Base-by-base conservation (phyloP, 2,113 vertebrate species). In the Tragulus kanchil region DNA sequence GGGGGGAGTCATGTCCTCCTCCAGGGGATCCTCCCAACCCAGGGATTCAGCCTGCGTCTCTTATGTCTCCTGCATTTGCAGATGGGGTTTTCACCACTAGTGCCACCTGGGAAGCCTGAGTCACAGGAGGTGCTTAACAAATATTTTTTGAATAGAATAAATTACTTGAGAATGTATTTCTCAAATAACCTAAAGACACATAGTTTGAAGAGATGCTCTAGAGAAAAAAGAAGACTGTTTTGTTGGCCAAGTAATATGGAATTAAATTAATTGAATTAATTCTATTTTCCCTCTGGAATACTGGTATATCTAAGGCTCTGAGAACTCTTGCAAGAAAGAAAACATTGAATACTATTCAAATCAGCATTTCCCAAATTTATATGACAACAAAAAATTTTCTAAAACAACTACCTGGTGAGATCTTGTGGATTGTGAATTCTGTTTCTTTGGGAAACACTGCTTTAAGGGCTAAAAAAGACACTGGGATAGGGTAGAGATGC, bases 361-460 rank as follows among this genome's bases (percentile, higher is more conserved):
- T 28, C 13, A n/a, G 50, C 14, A 75, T 90, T 93, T 94, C 71
- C 52, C 85, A 82, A 84, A 84, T 52, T 75, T 62, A 87, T 11
- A 84, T 54, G 56, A 88, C 65, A 94, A 82, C 17, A 85, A 92
- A 71, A 25, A 48, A 5, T 14, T 56, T 86, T 25, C 48, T 10
- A 11, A 92, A 59, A 85, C 16, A 75, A n/a, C 2, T 54, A 90
- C 9, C 65, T 45, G 64, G 31, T 48, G 61, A 95, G 23, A 97
- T 31, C 50, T 64, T 65, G 5, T 54, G n/a, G 23, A 71, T 56
- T 16, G 23, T 62, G 19, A 36, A 36, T 36, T 36, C 36, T 36
- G 36, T 36, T 36, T 36, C 36, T 13, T 23, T 36, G 15, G 65
- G 14, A 85, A 84, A 89, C 1, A 36, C 5, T 61, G 14, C 11